Conservation (phyloP, 1,140 invertebrate species). For the Hyles vespertilio region DNA sequence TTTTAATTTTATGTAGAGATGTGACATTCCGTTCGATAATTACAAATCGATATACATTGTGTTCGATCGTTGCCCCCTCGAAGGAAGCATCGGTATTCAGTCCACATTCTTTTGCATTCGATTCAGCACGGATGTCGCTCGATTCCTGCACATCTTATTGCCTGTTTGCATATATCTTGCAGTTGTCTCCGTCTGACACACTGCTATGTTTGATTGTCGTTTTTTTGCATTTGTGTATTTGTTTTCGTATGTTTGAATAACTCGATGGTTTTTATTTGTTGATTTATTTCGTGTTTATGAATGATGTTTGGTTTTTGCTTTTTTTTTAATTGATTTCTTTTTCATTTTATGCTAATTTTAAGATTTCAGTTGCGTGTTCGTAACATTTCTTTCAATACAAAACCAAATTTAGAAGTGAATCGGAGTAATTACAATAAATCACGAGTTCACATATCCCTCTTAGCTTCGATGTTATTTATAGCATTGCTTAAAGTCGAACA, state of each 20-base stretch:
- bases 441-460: no score
- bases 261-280: neutral
- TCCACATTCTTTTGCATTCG: constrained; percentile 54
- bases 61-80: no score
- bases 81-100: constrained; percentile 35
- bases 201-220: neutral
- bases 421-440: no score
- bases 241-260: neutral
- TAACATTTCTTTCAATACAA: no score
- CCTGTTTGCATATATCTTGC: constrained; percentile 40
- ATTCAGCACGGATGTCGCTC: constrained; percentile 44
- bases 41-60: no score
- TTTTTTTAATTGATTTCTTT: neutral
- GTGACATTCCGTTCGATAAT: no score
- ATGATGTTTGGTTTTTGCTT: no score
- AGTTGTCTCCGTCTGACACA: constrained; percentile 15
- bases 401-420: no score
- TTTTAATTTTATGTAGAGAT: no score
- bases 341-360: neutral
- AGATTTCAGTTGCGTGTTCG: no score
- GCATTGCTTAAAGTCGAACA: no score
- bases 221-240: constrained; percentile 7
- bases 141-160: constrained; percentile 66
- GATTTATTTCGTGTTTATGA: neutral
- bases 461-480: no score